Conservation (phyloP, 35 echinoderm and acorn worm genomes). For the Apostichopus japonicus region DNA sequence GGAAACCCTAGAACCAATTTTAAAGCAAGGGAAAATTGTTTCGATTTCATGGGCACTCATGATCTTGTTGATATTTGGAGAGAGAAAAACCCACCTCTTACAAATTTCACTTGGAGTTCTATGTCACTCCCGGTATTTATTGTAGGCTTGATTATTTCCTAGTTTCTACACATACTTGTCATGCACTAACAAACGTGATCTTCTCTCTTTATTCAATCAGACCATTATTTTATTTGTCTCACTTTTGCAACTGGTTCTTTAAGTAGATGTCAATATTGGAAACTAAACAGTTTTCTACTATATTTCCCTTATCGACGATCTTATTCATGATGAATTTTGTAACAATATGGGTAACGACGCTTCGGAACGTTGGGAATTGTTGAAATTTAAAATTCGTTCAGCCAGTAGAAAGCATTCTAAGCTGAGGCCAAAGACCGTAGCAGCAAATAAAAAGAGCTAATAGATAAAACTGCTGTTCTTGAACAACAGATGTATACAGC, state of each 20-base stretch:
- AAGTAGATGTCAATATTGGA: conserved; percentile 32
- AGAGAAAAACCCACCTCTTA: conserved; percentile 16
- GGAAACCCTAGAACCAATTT: not conserved
- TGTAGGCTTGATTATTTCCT: not conserved
- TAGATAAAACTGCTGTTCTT: not conserved
- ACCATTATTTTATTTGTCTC: not conserved
- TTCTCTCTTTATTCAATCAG: not conserved
- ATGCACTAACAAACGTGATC: not conserved
- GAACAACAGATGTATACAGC: conserved; percentile 23
- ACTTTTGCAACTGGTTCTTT: too few relatives aligned
- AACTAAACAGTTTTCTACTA: conserved; percentile 31
- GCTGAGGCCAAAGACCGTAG: not conserved
- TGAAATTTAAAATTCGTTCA: not conserved
- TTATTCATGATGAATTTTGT: not conserved
- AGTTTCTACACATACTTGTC: too few relatives aligned
- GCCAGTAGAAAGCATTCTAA: conserved; percentile 13
- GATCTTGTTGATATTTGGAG: not conserved
- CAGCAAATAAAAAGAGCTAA: not conserved
- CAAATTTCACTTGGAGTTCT: not conserved
- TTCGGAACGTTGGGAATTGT: too few relatives aligned
- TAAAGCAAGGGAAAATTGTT: too few relatives aligned
- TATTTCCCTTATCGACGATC: not conserved
- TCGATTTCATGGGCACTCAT: too few relatives aligned
- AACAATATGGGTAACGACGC: too few relatives aligned
- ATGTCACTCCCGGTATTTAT: conserved; percentile 45